These are phyloP conservation scores for Rallus crepitans DNA, from an alignment of 2,797 vertebrate species.

Conservation along the genomic window DNA sequence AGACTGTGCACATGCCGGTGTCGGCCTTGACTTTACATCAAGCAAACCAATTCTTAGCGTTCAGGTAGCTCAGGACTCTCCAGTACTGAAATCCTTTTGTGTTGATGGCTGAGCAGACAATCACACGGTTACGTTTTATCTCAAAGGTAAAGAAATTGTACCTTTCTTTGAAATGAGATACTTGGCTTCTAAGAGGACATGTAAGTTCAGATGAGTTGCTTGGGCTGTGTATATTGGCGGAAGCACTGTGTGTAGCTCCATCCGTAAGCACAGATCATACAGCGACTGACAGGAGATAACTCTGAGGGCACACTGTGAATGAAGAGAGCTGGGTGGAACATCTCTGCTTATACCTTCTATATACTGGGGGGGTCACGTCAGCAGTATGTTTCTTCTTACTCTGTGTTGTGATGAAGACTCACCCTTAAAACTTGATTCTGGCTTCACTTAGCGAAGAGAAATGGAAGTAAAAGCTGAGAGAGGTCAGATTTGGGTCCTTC, in stretches of 20 bases:
- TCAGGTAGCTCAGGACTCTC: not conserved
- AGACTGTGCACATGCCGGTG: not conserved
- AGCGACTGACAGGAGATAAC: not conserved
- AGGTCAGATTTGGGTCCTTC: not conserved
- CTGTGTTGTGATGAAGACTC: not conserved
- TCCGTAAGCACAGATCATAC: not conserved
- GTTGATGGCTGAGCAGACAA: not conserved
- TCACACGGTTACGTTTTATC: not conserved
- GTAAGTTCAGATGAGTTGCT: not conserved
- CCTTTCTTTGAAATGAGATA: not conserved
- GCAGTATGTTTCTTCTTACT: not conserved
- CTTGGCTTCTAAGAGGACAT: not conserved
- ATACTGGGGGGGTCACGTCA: not conserved
- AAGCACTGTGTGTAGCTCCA: not conserved
- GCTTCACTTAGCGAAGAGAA: not conserved
- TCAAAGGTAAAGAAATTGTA: not conserved
- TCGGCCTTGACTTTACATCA: not conserved
- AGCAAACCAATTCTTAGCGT: not conserved
- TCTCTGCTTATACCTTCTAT: not conserved
- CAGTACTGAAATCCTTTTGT: not conserved
- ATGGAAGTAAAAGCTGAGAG: not conserved
- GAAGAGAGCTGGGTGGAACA: not conserved
- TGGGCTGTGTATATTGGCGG: not conserved
- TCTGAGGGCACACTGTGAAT: accelerated
- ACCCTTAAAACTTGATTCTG: not conserved